phyloP scores from a whole-genome alignment of 2,888 invertebrate genomes.

The Tenthredo notha region DNA sequence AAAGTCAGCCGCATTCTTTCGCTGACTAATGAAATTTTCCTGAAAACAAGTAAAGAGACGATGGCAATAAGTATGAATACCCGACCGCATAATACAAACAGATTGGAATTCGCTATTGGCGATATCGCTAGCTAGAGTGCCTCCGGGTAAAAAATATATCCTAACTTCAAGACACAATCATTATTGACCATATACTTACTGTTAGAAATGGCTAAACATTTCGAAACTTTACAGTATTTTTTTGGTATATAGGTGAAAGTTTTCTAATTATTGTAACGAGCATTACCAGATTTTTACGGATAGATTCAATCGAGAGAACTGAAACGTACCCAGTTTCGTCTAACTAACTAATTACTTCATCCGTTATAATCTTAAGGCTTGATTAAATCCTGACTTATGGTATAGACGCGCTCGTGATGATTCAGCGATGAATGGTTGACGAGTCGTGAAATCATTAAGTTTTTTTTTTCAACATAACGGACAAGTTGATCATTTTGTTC shows the following conservation, averaged over 20 bases:
- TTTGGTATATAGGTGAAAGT: neutral
- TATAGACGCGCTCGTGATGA: neutral
- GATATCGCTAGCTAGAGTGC: neutral
- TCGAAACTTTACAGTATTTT: neutral
- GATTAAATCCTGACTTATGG: neutral
- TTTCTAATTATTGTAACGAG: neutral
- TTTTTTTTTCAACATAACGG: neutral
- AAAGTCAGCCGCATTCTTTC: constrained; percentile 20
- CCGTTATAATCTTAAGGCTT: neutral
- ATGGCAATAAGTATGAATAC: neutral
- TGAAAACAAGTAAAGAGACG: constrained; percentile 22
- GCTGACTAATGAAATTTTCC: constrained; percentile 29
- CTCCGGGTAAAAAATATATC: neutral
- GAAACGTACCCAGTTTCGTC: neutral
- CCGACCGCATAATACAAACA: constrained; percentile 18
- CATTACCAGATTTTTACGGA: neutral
- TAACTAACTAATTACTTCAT: neutral
- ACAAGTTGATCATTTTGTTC: neutral
- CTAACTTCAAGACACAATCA: neutral
- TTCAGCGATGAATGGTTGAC: neutral
- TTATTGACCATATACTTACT: neutral
- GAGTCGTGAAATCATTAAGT: neutral
- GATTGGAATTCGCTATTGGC: constrained; percentile 22
- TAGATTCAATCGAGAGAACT: neutral
- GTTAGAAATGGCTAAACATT: neutral